phyloP scores from a whole-genome alignment of 2,797 vertebrate species.

The Aulostomus chinensis region DNA sequence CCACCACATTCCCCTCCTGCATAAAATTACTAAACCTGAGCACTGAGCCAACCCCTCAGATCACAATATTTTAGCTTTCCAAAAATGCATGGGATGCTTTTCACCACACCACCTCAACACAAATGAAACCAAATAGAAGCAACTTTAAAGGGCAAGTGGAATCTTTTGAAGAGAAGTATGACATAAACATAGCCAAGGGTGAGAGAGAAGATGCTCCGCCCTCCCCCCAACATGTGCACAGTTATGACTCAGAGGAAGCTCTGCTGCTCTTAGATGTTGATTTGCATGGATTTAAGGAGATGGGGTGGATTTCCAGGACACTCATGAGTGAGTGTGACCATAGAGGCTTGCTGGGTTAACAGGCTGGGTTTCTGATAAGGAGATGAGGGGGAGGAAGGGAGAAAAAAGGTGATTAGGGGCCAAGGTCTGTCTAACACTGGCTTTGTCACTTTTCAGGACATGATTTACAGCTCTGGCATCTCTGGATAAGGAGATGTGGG shows the following conservation, averaged over 20 bases:
- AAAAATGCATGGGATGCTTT: conserved; percentile 23
- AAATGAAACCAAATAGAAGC: conserved; percentile 53
- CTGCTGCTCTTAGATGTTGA: conserved; percentile 73
- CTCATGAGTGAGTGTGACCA: conserved; percentile 76
- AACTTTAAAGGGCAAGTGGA: conserved; percentile 49
- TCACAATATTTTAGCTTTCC: conserved; percentile 42
- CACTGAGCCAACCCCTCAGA: conserved; percentile 35
- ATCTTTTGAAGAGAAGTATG: conserved; percentile 60
- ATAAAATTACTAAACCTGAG: conserved; percentile 23
- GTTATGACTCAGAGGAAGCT: conserved; percentile 69
- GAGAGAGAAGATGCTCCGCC: conserved; percentile 25
- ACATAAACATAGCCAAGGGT: conserved; percentile 61
- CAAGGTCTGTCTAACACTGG: conserved; percentile 26
- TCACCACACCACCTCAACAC: conserved; percentile 23
- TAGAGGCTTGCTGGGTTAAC: conserved; percentile 71
- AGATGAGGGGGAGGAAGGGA: conserved; percentile 53
- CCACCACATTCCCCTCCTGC: background rate
- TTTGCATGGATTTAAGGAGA: conserved; percentile 78
- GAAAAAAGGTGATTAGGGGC: conserved; percentile 57
- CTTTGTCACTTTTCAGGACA: conserved; percentile 32
- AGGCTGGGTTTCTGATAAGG: conserved; percentile 59
- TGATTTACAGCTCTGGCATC: conserved; percentile 28
- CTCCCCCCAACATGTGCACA: conserved; percentile 59
- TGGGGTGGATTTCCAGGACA: conserved; percentile 74
- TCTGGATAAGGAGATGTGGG: conserved; percentile 10